Percentiles rank a stretch among this genome's conserved stretches.
phyloP scores from a whole-genome alignment of 2,888 invertebrate genomes.

The Elmis aenea region DNA sequence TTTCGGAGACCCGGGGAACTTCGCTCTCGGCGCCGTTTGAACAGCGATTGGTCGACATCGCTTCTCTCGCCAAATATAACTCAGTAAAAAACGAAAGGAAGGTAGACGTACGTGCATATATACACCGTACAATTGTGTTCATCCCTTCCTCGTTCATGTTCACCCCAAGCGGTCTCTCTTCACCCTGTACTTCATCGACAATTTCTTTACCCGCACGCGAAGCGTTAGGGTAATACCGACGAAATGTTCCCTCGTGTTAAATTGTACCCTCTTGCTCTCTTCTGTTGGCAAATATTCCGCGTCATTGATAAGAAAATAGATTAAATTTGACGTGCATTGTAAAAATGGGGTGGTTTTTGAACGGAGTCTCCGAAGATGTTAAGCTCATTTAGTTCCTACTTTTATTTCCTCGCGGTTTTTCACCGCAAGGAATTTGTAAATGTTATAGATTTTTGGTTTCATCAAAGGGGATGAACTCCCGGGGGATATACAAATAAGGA shows the following conservation, averaged over 20 bases:
- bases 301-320: slow-evolving; percentile 22
- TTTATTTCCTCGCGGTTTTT: slow-evolving; percentile 14
- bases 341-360: slow-evolving; percentile 16
- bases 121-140: too few species aligned
- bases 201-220: slow-evolving; percentile 31
- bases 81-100: slow-evolving; percentile 24
- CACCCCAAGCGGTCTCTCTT: slow-evolving; percentile 36
- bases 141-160: slow-evolving; percentile 40
- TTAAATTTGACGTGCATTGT: slow-evolving; percentile 17
- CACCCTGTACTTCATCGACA: slow-evolving; percentile 34
- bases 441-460: slow-evolving; percentile 11
- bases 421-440: slow-evolving; percentile 20
- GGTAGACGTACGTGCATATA: slow-evolving; percentile 14
- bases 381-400: slow-evolving; percentile 13
- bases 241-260: slow-evolving; percentile 19
- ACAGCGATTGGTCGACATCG: slow-evolving; percentile 15
- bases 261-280: slow-evolving; percentile 16
- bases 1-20: slow-evolving; percentile 23
- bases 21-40: slow-evolving; percentile 13
- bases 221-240: slow-evolving; percentile 25
- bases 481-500: slow-evolving; percentile 11
- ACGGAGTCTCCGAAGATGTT: neutral
- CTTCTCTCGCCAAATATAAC: slow-evolving; percentile 20
- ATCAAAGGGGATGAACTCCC: slow-evolving; percentile 7
- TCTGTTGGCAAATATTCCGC: slow-evolving; percentile 16